Evolutionary conservation across 2,797 vertebrate species (phyloP), one percentile per base, ranked within the genome.

Genomic region (Periparus ater): DNA sequence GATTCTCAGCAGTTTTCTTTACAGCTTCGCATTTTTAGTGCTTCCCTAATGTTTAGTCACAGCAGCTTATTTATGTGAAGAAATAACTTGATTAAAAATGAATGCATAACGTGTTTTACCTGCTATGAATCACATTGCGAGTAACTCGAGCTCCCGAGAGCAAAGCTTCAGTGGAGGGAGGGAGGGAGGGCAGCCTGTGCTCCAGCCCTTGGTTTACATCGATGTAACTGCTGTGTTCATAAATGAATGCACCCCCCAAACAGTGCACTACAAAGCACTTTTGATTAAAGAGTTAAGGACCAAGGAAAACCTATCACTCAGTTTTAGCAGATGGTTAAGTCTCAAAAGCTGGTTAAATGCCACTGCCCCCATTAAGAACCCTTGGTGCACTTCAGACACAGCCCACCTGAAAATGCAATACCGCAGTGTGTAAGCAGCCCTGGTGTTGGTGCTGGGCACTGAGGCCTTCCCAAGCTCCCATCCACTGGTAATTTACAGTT

Each of bases 41-140:
- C 85, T 94, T 95, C 91, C 83, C 88, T 95, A 80, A 96, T 42
- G 85, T 92, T 94, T 92, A 94, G 92, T 92, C 91, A 93, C 91
- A 89, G 91, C 87, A 78, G 95, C 73, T 96, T 96, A 95, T 94
- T 97, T 96, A 94, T 93, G 87, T 68, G 94, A 85, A 93, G 91
- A 95, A 96, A 95, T 96, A 96, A 95, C 95, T 93, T 95, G 89
- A 97, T 97, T 96, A 96, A 96, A 96, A 96, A 96, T 96, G 91
- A 95, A 96, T 96, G 92, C 54, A 27, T 91, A 92, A 84, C 88
- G 36, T 85, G 79, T 89, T 93, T 93, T 89, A 94, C 96, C 93
- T 95, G 92, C 95, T 93, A 85, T 78, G 89, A 89, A 93, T 94
- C 94, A 85, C 87, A 47, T 66, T 29, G 91, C 70, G 85, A 91